phyloP scores from a whole-genome alignment of 1,140 invertebrate genomes.

The Drosophila melanogaster region DNA sequence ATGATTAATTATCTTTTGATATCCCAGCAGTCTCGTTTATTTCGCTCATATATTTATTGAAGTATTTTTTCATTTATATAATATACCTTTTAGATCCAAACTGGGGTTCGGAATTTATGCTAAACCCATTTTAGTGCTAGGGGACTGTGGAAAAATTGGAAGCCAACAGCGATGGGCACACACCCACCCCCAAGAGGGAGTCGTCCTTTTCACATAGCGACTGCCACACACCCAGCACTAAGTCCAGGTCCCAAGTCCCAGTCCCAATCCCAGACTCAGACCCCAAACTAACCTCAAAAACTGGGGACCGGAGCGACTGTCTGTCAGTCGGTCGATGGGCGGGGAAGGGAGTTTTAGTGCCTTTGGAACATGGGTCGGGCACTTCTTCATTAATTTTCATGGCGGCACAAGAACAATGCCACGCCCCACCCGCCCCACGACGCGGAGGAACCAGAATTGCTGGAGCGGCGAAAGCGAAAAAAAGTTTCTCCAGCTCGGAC shows the following conservation, averaged over 20 bases:
- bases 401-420: constrained; percentile 79
- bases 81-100: constrained; percentile 1
- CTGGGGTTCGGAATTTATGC: constrained; percentile 23
- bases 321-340: constrained; percentile 42
- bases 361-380: constrained; percentile 76
- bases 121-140: constrained; percentile 26
- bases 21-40: too few species aligned
- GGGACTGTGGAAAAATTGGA: constrained; percentile 23
- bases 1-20: too few species aligned
- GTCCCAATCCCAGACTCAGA: too few species aligned
- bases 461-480: constrained; percentile 51
- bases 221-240: constrained; percentile 36
- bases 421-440: constrained; percentile 21
- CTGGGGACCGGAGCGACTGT: constrained; percentile 32
- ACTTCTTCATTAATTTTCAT: constrained; percentile 84
- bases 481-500: constrained; percentile 74
- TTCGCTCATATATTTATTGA: too few species aligned
- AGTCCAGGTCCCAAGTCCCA: not conserved
- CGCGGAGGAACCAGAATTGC: constrained; percentile 68
- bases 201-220: not conserved
- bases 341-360: constrained; percentile 64
- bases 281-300: constrained; percentile 5
- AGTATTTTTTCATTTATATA: not conserved
- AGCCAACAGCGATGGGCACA: constrained; percentile 24
- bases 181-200: constrained; percentile 35